These are phyloP conservation scores for Varroa destructor DNA, from an alignment of 1,140 invertebrate species.

Conservation along the genomic window DNA sequence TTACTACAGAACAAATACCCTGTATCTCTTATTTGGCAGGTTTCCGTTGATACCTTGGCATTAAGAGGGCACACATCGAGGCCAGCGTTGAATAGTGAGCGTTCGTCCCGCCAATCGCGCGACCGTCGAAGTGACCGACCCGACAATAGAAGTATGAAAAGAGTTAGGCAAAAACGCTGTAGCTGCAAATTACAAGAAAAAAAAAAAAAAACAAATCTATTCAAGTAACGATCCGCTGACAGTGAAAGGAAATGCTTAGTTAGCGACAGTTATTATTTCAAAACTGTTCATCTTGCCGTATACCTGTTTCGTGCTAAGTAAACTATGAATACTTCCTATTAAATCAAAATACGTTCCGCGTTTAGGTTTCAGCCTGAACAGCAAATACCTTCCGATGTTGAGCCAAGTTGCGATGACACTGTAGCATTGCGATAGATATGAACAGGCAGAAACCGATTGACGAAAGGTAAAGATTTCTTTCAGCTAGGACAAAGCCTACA, in stretches of 20 bases:
- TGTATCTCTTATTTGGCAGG: no score
- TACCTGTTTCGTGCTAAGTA: background rate
- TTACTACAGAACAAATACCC: no score
- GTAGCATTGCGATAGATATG: slow-evolving; percentile 51
- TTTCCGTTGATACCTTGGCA: slow-evolving; percentile 37
- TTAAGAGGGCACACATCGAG: slow-evolving; percentile 55
- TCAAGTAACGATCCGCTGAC: background rate
- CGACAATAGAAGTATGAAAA: slow-evolving; percentile 43
- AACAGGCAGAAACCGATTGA: slow-evolving; percentile 69
- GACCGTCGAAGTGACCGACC: slow-evolving; percentile 50
- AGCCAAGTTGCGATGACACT: slow-evolving; percentile 35
- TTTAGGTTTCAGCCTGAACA: background rate
- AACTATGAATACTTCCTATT: slow-evolving; percentile 23
- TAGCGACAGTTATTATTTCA: background rate
- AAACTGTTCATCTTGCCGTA: slow-evolving; percentile 21
- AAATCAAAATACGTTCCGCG: background rate
- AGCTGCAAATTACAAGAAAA: slow-evolving; percentile 33
- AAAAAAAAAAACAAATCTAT: slow-evolving; percentile 27
- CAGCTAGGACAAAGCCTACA: slow-evolving; percentile 82
- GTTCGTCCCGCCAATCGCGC: slow-evolving; percentile 62
- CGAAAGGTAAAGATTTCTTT: slow-evolving; percentile 71
- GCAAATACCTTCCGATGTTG: slow-evolving; percentile 29
- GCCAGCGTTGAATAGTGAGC: slow-evolving; percentile 55
- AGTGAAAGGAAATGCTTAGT: background rate
- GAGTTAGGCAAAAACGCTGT: slow-evolving; percentile 34